Conservation (phyloP, 2,113 vertebrate species). For the Poecile atricapillus region DNA sequence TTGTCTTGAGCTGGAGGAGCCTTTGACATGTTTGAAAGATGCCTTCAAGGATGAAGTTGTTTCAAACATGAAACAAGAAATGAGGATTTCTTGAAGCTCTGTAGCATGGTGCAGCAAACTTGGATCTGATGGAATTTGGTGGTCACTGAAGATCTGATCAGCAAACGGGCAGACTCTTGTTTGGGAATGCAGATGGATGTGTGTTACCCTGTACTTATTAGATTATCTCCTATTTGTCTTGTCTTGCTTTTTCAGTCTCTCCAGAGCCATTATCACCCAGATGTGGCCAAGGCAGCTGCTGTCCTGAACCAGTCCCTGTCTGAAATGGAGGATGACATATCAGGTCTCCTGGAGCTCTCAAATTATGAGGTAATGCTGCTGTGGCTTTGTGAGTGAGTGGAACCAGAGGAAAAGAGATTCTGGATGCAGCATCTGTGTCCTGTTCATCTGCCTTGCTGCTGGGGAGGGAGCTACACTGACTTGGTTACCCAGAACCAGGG, state of each 20-base stretch:
- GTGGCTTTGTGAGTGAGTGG: neutral
- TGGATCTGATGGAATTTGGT: neutral
- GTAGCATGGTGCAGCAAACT: neutral
- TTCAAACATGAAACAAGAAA: too few relatives aligned
- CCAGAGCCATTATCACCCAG: constrained; percentile 91
- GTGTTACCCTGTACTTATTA: neutral
- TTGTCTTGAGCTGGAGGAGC: neutral
- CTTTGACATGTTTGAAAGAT: neutral
- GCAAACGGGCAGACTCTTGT: neutral
- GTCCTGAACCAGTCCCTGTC: constrained; percentile 79
- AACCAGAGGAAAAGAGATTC: neutral
- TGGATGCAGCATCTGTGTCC: rapidly evolving
- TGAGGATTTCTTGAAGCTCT: neutral
- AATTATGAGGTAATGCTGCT: constrained; percentile 76
- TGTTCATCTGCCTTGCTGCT: neutral
- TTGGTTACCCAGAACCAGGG: neutral
- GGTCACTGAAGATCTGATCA: neutral
- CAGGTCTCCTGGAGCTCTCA: constrained; percentile 79
- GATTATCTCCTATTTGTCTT: neutral
- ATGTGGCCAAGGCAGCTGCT: constrained; percentile 84
- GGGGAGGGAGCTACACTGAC: neutral
- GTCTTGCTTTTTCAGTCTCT: constrained; percentile 74
- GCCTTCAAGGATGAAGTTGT: too few relatives aligned
- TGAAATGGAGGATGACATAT: constrained; percentile 80
- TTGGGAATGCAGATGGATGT: neutral